Conservation (phyloP, 1,140 invertebrate genomes). For the Cydia fagiglandana region DNA sequence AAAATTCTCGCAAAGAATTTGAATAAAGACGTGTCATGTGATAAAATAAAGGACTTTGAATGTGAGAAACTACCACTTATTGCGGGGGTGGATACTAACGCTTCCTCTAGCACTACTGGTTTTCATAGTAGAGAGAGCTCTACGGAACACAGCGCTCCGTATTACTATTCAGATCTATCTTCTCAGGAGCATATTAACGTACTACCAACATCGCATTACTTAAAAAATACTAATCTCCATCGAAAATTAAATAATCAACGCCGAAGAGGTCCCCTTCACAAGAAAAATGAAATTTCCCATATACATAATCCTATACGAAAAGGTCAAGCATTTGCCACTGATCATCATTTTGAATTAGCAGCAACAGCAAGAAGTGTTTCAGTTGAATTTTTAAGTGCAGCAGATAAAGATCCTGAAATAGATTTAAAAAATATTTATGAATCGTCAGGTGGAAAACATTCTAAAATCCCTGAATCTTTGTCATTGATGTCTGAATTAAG, state of each 20-base stretch:
- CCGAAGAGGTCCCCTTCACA: conserved; percentile 76
- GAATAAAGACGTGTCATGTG: conserved; percentile 60
- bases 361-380: conserved; percentile 83
- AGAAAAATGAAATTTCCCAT: conserved; percentile 87
- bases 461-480: conserved; percentile 80
- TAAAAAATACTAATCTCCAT: conserved; percentile 76
- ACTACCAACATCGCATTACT: conserved; percentile 66
- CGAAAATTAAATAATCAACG: conserved; percentile 86
- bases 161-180: conserved; percentile 92
- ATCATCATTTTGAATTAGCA: conserved; percentile 80
- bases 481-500: conserved; percentile 73
- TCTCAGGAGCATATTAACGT: conserved; percentile 78
- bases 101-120: conserved; percentile 60
- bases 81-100: conserved; percentile 55
- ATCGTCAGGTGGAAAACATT: conserved; percentile 82
- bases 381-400: conserved; percentile 83
- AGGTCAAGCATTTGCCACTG: conserved; percentile 61
- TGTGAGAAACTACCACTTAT: conserved; percentile 60
- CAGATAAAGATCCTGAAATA: conserved; percentile 84
- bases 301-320: conserved; percentile 88
- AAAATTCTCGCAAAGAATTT: conserved; percentile 64
- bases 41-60: conserved; percentile 77
- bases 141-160: conserved; percentile 84
- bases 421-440: conserved; percentile 89
- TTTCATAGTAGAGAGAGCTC: conserved; percentile 79